Evolutionary conservation across 2,888 invertebrate genomes (phyloP), one percentile per base, ranked within the genome.

Genomic region (Diplolepis rosae): DNA sequence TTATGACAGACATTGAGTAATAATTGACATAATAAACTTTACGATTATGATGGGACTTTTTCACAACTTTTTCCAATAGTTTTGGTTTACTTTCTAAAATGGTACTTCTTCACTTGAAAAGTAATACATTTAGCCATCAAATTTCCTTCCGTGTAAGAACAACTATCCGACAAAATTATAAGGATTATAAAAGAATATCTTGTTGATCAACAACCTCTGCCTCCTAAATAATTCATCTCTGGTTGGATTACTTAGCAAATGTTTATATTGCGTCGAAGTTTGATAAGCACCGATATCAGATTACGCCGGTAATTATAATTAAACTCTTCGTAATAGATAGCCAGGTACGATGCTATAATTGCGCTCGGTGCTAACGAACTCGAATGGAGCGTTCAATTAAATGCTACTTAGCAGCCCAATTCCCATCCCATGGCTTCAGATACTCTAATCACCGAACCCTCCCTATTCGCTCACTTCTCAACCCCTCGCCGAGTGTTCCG

Each of bases 341-440:
- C 69, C 71, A 74, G 69, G 66, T 73, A 75, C 79, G 77, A 73
- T 70, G 82, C 70, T 79, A 72, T 80, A 84, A 82, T 80, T 79
- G 83, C 82, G 77, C 72, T 73, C 75, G 79, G 74, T 78, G 75
- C 83, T 86, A 85, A 87, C 82, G 81, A 85, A 84, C 82, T 83
- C 79, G 81, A 83, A 87, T 84, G 77, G 83, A 82, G 77, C 81
- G 83, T 83, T 84, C 83, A 82, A 84, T 86, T 85, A 86, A 85
- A 85, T 81, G 82, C 84, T 84, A 84, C 84, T 87, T 86, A 86
- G 82, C 74, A 72, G 72, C 77, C 75, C 72, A 76, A 77, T 78
- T 61, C 73, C 66, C 65, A 48, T 51, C 61, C 65, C 42, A 22
- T 11, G 50, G 52, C 45, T 76, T 75, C 73, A 77, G 74, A 76